Evolutionary conservation across 2,797 vertebrate genomes (phyloP).

Genomic region (Pantherophis alleghaniensis): DNA sequence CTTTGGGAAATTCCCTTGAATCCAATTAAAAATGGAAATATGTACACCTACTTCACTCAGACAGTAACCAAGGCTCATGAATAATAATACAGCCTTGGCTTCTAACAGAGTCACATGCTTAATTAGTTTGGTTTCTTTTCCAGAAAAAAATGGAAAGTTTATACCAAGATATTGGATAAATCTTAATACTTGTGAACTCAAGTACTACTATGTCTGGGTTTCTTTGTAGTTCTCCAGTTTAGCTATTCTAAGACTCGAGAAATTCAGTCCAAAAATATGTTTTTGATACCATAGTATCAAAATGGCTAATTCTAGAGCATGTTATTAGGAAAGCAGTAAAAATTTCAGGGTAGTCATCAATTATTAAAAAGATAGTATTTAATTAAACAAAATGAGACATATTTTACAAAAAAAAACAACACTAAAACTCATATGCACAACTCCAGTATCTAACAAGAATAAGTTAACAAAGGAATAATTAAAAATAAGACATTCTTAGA

Average conservation of each 20-base stretch:
- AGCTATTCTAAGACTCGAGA: neutral
- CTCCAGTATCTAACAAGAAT: neutral
- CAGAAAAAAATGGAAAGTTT: neutral
- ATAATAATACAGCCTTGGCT: neutral
- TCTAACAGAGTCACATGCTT: neutral
- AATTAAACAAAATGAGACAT: neutral
- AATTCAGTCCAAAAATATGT: neutral
- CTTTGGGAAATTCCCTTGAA: neutral
- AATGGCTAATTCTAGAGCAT: neutral
- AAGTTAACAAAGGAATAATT: neutral
- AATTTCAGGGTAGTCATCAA: neutral
- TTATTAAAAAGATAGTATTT: neutral
- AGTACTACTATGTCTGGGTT: neutral
- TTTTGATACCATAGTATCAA: neutral
- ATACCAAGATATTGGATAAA: neutral
- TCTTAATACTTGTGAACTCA: neutral
- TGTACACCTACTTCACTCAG: neutral
- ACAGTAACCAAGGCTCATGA: neutral
- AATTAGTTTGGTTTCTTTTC: neutral
- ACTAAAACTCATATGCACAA: neutral
- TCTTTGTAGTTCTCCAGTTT: neutral
- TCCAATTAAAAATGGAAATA: neutral
- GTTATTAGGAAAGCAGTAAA: neutral
- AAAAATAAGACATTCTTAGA: neutral
- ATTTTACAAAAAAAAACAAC: neutral